Evolutionary conservation across 2,888 invertebrate genomes (phyloP), one percentile per base, ranked within the genome.

Genomic region (Pseudoips prasinana): DNA sequence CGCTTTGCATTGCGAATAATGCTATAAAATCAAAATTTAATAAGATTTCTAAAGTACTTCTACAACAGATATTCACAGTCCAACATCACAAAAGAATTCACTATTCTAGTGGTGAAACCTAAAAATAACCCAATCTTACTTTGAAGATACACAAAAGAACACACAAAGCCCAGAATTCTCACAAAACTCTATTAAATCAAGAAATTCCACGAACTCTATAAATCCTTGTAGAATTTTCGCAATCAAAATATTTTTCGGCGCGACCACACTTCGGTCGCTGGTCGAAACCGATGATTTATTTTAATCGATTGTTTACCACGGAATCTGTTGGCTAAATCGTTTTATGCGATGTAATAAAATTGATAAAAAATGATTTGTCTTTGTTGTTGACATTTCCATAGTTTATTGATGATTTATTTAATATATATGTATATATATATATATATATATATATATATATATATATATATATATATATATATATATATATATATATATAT

Each of bases 301-400:
- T 39, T 57, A 52, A 45, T 48, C 46, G 39, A 55, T 53, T 53
- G 50, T 43, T 39, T 44, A 49, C 49, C 19, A 10, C 19, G 22
- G 25, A 44, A 64, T 64, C 53, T 64, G 62, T 50, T 56, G 45
- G 51, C 50, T 40, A 48, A 58, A 64, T 50, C 54, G 49, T 60
- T 67, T 60, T 58, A 60, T 63, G 42, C 41, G 52, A 48, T 44
- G 51, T 52, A 54, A 57, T 57, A 57, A 61, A 63, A 56, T 49
- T 56, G 57, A 60, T 64, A 63, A 51, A 52, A 47, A 26, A 7
- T 38, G 40, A 49, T 6, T 31, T 36, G 29, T 31, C 2, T 2
- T 7, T 22, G 20, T 30, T 22, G 22, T 29, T 8, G 22, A 7
- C 14, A 14, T 14, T 14, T n/a, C n/a, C n/a, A n/a, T n/a, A n/a